Base-by-base conservation (phyloP, 2,888 invertebrate species). In the Geotrupes spiniger region DNA sequence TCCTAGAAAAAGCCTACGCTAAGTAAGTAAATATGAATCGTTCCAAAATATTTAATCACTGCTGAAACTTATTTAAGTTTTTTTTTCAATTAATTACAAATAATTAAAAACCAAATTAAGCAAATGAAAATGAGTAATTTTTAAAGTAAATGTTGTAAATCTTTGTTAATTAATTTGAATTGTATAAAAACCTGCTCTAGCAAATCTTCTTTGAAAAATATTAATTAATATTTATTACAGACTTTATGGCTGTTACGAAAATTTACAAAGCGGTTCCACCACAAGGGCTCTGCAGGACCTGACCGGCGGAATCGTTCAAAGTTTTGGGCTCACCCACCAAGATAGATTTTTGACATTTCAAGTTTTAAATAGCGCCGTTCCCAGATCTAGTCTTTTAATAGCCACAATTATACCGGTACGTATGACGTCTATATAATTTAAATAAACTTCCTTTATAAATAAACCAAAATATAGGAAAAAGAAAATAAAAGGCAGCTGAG, bases 1-100 rank as follows among this genome's bases (percentile, higher is more conserved):
- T 89, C 38, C 72, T 89, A 36, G 89, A 89, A 72, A 89, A 89
- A 73, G 89, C 88, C 6, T 89, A 88, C 70, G 88, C 88, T 54
- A 89, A 89, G 87, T 87, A 72, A 74, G 77, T 41, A 8, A 9
- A 4, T 10, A 28, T 17, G 6, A 21, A 21, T 6, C 14, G 10
- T 21, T 4, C 6, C 3, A 21, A 21, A 21, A 21, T 21, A n/a
- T 21, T 21, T 21, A 21, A 4, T 21, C 6, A 21, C n/a, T n/a
- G n/a, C n/a, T n/a, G n/a, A n/a, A n/a, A n/a, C n/a, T n/a, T n/a
- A n/a, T n/a, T n/a, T n/a, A n/a, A n/a, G n/a, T n/a, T n/a, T n/a
- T n/a, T n/a, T n/a, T n/a, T n/a, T n/a, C n/a, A n/a, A n/a, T n/a
- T n/a, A n/a, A n/a, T n/a, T n/a, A n/a, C n/a, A n/a, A n/a, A n/a